Conservation (phyloP, 1,140 invertebrate species). For the Euura lappo region DNA sequence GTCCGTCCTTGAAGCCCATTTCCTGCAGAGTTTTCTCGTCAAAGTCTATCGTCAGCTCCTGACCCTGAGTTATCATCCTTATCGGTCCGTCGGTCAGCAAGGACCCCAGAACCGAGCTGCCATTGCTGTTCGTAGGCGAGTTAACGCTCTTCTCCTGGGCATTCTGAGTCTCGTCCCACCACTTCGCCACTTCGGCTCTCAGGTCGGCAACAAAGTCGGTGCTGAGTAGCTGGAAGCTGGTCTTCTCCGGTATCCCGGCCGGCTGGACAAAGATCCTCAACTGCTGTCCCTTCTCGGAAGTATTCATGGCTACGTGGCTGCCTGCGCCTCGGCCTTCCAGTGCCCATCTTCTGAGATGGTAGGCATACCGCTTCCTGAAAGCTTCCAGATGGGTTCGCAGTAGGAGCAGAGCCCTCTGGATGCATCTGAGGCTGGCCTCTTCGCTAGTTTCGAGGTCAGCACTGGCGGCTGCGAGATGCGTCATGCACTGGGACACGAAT, state of each 20-base stretch:
- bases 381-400: conserved; percentile 92
- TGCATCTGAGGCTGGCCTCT: conserved; percentile 84
- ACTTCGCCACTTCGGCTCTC: conserved; percentile 90
- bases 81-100: conserved; percentile 82
- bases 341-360: conserved; percentile 84
- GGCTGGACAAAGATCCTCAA: conserved; percentile 84
- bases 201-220: conserved; percentile 89
- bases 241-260: conserved; percentile 82
- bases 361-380: conserved; percentile 86
- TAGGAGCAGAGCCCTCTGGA: conserved; percentile 86
- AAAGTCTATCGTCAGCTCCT: conserved; percentile 91
- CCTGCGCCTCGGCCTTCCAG: conserved; percentile 80
- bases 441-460: conserved; percentile 72
- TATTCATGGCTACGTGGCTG: conserved; percentile 70
- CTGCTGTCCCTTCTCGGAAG: conserved; percentile 64
- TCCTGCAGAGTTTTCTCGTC: conserved; percentile 90
- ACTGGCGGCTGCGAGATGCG: conserved; percentile 81
- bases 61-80: conserved; percentile 91
- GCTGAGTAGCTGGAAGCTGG: conserved; percentile 75
- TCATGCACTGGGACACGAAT: conserved; percentile 92
- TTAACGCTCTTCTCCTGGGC: conserved; percentile 33
- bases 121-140: conserved; percentile 21
- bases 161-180: conserved; percentile 75
- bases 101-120: conserved; percentile 61
- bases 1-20: conserved; percentile 89